Percentiles rank a stretch among this genome's conserved stretches.
phyloP scores from a whole-genome alignment of 2,113 vertebrate species.

The Ctenomys sociabilis region DNA sequence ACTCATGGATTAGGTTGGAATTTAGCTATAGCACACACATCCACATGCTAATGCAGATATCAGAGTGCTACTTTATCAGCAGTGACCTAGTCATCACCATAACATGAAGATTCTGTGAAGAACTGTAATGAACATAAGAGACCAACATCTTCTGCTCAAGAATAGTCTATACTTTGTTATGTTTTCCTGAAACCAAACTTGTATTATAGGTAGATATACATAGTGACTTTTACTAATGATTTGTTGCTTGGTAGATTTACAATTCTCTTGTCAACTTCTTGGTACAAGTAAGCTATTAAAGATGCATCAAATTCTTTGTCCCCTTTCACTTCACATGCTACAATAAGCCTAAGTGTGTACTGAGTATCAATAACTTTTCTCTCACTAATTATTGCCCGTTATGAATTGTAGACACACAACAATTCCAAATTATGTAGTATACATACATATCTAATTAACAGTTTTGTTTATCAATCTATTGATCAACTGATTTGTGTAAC shows the following conservation, averaged over 20 bases:
- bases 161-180: background rate
- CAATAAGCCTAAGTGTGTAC: background rate
- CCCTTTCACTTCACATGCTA: background rate
- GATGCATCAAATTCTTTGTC: background rate
- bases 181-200: background rate
- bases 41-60: background rate
- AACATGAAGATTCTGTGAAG: background rate
- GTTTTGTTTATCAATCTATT: background rate
- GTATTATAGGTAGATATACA: background rate
- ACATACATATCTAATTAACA: background rate
- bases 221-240: background rate
- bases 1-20: background rate
- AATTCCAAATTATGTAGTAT: background rate
- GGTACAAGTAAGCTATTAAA: background rate
- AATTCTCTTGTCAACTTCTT: background rate
- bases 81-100: background rate
- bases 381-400: background rate
- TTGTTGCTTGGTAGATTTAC: background rate
- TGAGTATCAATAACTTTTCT: background rate
- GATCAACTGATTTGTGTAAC: background rate
- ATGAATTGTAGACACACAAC: background rate
- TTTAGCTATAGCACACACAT: background rate
- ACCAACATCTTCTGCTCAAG: background rate
- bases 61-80: background rate
- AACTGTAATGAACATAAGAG: background rate